These are phyloP conservation scores for Sebastiscus albofasciatus DNA, from an alignment of 2,797 vertebrate genomes.

Conservation along the genomic window DNA sequence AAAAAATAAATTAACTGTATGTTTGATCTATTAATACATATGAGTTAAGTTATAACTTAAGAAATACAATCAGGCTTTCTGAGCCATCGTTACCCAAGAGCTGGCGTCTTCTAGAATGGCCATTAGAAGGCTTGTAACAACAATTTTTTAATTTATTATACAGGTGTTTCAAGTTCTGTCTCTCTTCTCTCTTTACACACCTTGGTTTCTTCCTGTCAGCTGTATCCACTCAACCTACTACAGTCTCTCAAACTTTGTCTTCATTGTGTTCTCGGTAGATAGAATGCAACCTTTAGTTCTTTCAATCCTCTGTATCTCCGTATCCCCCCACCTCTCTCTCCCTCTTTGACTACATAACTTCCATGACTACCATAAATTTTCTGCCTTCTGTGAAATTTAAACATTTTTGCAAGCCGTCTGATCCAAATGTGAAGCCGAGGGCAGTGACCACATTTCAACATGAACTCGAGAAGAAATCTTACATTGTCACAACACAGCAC, in stretches of 20 bases:
- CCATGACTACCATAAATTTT: not conserved
- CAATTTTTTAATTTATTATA: not conserved
- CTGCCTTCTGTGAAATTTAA: constrained; percentile 19
- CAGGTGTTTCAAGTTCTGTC: not conserved
- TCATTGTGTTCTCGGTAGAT: not conserved
- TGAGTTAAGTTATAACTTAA: not conserved
- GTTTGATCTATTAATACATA: not conserved
- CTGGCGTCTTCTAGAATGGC: not conserved
- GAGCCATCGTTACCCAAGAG: not conserved
- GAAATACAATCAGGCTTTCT: not conserved
- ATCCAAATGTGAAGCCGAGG: constrained; percentile 21
- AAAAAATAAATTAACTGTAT: not conserved
- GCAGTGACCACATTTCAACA: not conserved
- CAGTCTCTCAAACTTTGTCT: not conserved
- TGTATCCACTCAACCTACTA: not conserved
- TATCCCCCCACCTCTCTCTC: not conserved
- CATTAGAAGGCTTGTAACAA: not conserved
- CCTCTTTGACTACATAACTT: not conserved
- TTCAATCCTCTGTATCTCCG: not conserved
- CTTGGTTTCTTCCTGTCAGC: not conserved
- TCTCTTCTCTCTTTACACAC: not conserved
- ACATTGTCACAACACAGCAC: constrained; percentile 30
- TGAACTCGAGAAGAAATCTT: not conserved
- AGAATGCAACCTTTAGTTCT: not conserved
- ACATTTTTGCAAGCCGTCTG: constrained; percentile 9